Evolutionary conservation across 2,888 invertebrate species (phyloP).

Genomic region (Tromatobia lineatoria): DNA sequence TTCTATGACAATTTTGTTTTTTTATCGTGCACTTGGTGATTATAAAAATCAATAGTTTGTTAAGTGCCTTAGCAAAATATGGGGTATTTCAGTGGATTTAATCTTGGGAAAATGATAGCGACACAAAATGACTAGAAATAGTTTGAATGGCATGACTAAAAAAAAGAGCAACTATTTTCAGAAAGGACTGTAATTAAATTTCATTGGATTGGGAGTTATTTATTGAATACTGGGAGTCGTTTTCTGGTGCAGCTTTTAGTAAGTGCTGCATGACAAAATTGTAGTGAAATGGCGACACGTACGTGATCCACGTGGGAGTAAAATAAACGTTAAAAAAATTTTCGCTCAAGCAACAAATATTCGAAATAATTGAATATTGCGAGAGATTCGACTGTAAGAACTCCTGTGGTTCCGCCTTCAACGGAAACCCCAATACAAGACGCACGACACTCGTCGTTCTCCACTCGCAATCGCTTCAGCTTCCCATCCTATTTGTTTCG

Average conservation of each 20-base stretch:
- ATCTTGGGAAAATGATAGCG: neutral
- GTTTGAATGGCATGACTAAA: neutral
- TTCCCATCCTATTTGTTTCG: neutral
- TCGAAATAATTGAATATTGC: neutral
- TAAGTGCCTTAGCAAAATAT: no score
- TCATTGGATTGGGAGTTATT: neutral
- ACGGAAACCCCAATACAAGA: neutral
- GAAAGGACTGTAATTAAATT: neutral
- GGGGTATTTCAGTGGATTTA: no score
- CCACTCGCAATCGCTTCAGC: neutral
- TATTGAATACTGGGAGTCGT: neutral
- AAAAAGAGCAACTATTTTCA: neutral
- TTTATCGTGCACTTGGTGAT: no score
- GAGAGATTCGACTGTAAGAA: neutral
- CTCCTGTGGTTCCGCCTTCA: neutral
- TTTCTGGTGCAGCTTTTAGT: neutral
- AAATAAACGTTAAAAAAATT: no score
- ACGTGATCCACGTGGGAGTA: no score
- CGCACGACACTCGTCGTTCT: slow-evolving; percentile 6
- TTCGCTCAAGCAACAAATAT: no score
- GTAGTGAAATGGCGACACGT: no score
- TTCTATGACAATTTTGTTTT: no score
- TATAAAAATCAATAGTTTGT: no score
- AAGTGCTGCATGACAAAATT: no score
- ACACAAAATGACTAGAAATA: no score